Conservation (phyloP, 1,140 invertebrate genomes). For the Trichonephila clavata region DNA sequence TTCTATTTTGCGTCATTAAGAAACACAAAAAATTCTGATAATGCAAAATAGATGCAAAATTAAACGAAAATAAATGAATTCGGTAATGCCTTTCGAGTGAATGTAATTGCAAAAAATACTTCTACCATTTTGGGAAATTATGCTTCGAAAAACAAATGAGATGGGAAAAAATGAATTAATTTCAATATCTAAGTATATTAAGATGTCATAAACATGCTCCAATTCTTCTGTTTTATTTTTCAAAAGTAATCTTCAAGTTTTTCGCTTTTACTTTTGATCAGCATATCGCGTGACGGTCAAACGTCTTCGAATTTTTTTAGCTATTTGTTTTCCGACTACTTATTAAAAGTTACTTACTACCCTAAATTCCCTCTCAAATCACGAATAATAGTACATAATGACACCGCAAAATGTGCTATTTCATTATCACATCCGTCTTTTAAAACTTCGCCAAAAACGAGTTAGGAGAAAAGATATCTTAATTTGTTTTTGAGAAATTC, state of each 20-base stretch:
- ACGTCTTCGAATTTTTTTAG: neutral
- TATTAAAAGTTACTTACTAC: constrained; percentile 38
- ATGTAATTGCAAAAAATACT: too few relatives aligned
- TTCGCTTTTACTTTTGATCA: neutral
- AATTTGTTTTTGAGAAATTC: constrained; percentile 28
- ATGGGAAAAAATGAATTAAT: neutral
- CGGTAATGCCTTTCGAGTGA: too few relatives aligned
- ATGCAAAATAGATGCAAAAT: too few relatives aligned
- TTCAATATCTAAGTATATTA: constrained; percentile 17
- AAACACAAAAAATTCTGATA: too few relatives aligned
- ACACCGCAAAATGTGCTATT: constrained; percentile 20
- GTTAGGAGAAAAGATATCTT: constrained; percentile 4
- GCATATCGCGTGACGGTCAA: constrained; percentile 10
- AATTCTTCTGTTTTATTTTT: neutral
- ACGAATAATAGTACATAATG: constrained; percentile 20
- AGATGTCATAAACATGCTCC: neutral
- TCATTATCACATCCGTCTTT: constrained; percentile 17
- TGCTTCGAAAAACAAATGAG: too few relatives aligned
- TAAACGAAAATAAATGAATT: too few relatives aligned
- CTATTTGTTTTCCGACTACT: constrained; percentile 4
- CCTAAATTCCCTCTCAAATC: neutral
- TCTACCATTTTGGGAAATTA: too few relatives aligned
- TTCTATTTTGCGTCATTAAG: too few relatives aligned
- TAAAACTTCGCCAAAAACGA: neutral
- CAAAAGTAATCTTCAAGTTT: neutral